Percentiles rank a stretch among this genome's conserved stretches.
These are phyloP conservation scores for Hedya salicella DNA, from an alignment of 2,888 invertebrate genomes.

Conservation along the genomic window DNA sequence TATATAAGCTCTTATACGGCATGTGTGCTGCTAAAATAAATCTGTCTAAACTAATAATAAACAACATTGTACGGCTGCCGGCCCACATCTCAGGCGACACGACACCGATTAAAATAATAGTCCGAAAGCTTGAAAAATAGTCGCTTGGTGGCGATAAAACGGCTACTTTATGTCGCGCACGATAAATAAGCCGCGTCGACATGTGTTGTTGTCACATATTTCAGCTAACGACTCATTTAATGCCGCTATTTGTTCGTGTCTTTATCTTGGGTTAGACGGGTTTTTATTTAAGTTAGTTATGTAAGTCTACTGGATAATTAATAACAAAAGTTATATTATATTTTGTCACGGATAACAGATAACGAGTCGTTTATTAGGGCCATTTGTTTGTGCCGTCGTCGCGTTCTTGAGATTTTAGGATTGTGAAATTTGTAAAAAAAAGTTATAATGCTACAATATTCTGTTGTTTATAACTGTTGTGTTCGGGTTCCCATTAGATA, in stretches of 20 bases:
- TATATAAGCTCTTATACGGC: no score
- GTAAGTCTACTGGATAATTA: conserved; percentile 25
- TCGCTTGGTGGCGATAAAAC: conserved; percentile 60
- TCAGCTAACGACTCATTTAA: conserved; percentile 72
- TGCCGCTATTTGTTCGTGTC: conserved; percentile 70
- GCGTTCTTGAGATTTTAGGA: not conserved
- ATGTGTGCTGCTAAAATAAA: not conserved
- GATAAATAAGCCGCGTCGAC: conserved; percentile 67
- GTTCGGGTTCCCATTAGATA: not conserved
- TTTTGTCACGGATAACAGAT: conserved; percentile 19
- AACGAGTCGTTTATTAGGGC: conserved; percentile 16
- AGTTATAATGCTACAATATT: not conserved
- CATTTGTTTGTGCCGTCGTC: conserved; percentile 15
- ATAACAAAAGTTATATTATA: conserved; percentile 32
- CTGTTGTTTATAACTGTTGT: not conserved
- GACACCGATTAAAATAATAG: conserved; percentile 61
- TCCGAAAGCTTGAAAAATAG: conserved; percentile 62
- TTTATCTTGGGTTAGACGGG: conserved; percentile 33
- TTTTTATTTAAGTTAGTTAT: conserved; percentile 32
- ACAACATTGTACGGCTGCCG: conserved; percentile 48
- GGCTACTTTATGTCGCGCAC: conserved; percentile 56
- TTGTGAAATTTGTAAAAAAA: conserved; percentile 4
- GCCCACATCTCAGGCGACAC: conserved; percentile 54
- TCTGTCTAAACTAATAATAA: conserved; percentile 14
- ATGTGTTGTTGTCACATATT: conserved; percentile 77